Base-by-base conservation (phyloP, 2,888 invertebrate species). In the Koerneria pararmatus region DNA sequence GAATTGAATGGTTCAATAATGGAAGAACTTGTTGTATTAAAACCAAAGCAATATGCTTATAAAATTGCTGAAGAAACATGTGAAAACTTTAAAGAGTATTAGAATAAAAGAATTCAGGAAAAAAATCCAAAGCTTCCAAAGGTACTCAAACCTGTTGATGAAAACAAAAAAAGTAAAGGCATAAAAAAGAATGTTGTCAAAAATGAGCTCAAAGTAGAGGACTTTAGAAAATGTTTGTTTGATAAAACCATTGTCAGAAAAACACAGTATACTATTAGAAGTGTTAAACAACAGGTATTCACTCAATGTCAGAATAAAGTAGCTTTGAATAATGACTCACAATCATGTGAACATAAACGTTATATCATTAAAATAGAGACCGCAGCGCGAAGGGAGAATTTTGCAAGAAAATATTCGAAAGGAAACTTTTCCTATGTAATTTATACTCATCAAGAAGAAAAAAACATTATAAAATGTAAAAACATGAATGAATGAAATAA, bases 1-100 rank as follows among this genome's bases (percentile, higher is more conserved):
- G 80, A 82, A 69, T 71, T 69, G n/a, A 72, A 72, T 15, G 74
- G 74, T 4, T 35, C 24, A 19, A 71, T 73, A 11, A 76, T 79
- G 58, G 61, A 56, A 15, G 78, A 80, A 68, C 75, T 76, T 66
- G 72, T 80, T 0, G 79, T 75, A 8, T 49, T 71, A 35, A 74
- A 59, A 51, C 37, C 71, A 67, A 56, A 67, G 72, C 72, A 73
- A 61, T 70, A 66, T 70, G 71, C 67, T 32, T 74, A 69, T 70
- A 73, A 67, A 65, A n/a, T n/a, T n/a, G n/a, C n/a, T n/a, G n/a
- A n/a, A n/a, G n/a, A n/a, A n/a, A n/a, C n/a, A n/a, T n/a, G n/a
- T n/a, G n/a, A n/a, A n/a, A 5, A 5, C 5, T 11, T 51, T 22
- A 5, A 22, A 51, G 51, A 51, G 8, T 51, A 51, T 51, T 51